Evolutionary conservation across 2,113 vertebrate species (phyloP), one percentile per base, ranked within the genome.

Genomic region (Atherinomorus stipes): DNA sequence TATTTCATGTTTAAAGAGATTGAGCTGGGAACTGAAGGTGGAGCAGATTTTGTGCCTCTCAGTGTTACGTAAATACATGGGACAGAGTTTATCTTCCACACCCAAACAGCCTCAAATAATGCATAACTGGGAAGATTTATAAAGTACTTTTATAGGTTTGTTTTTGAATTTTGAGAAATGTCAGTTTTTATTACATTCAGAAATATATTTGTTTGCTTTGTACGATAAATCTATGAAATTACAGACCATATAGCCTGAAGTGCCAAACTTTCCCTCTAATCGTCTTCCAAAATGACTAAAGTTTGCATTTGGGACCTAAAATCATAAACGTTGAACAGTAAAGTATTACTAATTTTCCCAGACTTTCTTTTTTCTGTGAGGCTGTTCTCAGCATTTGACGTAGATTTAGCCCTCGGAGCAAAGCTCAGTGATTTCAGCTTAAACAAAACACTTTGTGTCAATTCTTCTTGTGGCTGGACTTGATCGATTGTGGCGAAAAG

Each of bases 401-500:
- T 34, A 28, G 54, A 61, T 58, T 63, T 54, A 37, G 60, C 31
- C n/a, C 45, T 8, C 23, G 52, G 53, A 70, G 60, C 25, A 21
- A 62, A 64, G 37, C n/a, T 25, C 21, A n/a, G 71, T 65, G 23
- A 22, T 57, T 63, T 59, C 23, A 23, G 50, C 68, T 72, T 53
- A 49, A 23, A 74, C 49, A 80, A 68, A 83, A 45, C 66, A 31
- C 9, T 0, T 21, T 53, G 23, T 4, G 21, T 18, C 70, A 69
- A 57, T 62, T 68, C 56, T 38, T 51, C 47, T n/a, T 61, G 66
- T 64, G 51, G 74, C 74, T 26, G 50, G 37, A 58, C 25, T 22
- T 21, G 25, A 60, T 78, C 50, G 10, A 19, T 1, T 21, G 25
- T 5, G 21, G 45, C 62, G 51, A 12, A 37, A 59, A 69, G 56